Base-by-base conservation (phyloP, 2,888 invertebrate genomes). In the Eretmocerus hayati region DNA sequence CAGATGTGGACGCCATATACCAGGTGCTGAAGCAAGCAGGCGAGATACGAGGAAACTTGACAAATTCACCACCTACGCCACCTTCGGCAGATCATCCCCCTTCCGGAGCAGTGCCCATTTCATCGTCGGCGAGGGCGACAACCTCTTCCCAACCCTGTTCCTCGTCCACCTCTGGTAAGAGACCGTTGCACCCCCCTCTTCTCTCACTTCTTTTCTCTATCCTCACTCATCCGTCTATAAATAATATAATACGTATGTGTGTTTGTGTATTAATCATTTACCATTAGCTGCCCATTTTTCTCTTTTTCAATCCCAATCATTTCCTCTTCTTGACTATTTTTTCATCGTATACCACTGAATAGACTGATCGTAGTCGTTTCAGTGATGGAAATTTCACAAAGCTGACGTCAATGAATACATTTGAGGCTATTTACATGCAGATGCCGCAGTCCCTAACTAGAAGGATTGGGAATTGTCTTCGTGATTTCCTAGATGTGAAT, bases 11-110 rank as follows among this genome's bases (percentile, higher is more conserved):
- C 81, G 85, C 86, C 76, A 90, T 89, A 75, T 92, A 92, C 79
- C 90, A 90, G 80, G 90, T 91, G 73, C 82, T 92, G 79, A 91
- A 91, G 80, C 89, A 91, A 74, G 91, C 91, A 69, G 90, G 89
- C 72, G 90, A 91, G 80, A 87, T 90, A 58, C 69, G 70, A 60
- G 70, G 69, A 60, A 70, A 67, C 56, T 67, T 69, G 63, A 65
- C 69, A 61, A 70, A 67, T 57, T 70, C 69, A 64, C 69, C 69
- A 61, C 68, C 70, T 59, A 69, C 69, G 63, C 70, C 69, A 60
- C 70, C 69, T 58, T 69, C 67, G 59, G 65, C 64, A 56, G 68
- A 67, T 62, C 69, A 67, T 61, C 62, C 64, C 55, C 59, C 63
- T 56, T 62, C 64, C 60, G 64, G 66, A 58, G 66, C 65, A 58